Percentiles rank a stretch among this genome's conserved stretches.
Evolutionary conservation across 2,888 invertebrate species (phyloP).

Genomic region (Crossocerus cetratus): DNA sequence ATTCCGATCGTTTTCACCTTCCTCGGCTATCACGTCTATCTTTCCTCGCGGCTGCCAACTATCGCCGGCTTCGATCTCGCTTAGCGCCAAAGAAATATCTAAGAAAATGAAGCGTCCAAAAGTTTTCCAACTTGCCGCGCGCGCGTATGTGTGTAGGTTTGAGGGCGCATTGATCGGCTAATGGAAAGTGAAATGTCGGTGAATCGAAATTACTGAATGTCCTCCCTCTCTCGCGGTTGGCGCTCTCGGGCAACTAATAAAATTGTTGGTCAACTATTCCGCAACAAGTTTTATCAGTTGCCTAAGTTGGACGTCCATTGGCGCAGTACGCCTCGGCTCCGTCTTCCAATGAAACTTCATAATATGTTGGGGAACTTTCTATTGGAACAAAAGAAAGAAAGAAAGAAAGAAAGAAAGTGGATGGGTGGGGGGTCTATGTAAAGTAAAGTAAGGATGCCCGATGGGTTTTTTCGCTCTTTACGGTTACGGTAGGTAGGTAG

Average conservation of each 20-base stretch:
- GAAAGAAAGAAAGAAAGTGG: neutral
- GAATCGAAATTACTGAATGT: neutral
- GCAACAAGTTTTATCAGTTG: conserved; percentile 7
- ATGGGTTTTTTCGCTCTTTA: no score
- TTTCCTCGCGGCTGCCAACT: neutral
- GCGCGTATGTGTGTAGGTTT: no score
- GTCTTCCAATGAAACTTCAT: conserved; percentile 4
- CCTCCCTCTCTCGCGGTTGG: neutral
- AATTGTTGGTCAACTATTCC: neutral
- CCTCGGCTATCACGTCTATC: conserved; percentile 4
- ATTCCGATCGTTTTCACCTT: conserved; percentile 27
- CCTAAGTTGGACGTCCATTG: neutral
- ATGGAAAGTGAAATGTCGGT: no score
- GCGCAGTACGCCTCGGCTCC: neutral
- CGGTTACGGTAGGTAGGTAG: no score
- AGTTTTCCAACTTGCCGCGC: no score
- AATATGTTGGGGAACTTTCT: conserved; percentile 6
- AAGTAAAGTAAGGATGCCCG: neutral
- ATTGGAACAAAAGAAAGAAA: neutral
- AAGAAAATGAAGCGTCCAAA: no score
- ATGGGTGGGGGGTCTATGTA: conserved; percentile 2
- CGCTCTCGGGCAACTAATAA: neutral
- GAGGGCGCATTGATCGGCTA: no score
- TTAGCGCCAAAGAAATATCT: neutral
- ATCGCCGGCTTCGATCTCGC: neutral